Percentiles rank a stretch among this genome's conserved stretches.
These are phyloP conservation scores for Apocheima hispidaria DNA, from an alignment of 2,888 invertebrate genomes.

Conservation along the genomic window DNA sequence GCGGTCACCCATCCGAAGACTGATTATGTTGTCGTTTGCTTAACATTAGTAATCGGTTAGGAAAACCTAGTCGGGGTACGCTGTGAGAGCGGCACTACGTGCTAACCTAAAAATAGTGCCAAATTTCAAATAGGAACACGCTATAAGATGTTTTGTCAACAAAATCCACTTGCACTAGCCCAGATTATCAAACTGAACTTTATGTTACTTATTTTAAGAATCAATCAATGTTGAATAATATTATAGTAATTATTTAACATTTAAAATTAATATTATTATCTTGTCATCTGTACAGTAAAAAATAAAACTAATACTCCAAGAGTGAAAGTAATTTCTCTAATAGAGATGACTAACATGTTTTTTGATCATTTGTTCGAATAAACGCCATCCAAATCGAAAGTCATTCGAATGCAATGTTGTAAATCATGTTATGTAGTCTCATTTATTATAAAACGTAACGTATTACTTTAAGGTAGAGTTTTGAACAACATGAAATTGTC, in stretches of 20 bases:
- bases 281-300: conserved; percentile 10
- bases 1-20: no score
- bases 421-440: conserved; percentile 14
- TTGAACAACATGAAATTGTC: conserved; percentile 9
- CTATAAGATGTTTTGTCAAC: not conserved
- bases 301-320: conserved; percentile 46
- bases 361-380: conserved; percentile 63
- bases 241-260: conserved; percentile 2
- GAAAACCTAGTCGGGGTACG: no score
- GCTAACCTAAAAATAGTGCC: no score
- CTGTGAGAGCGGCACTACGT: no score
- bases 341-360: conserved; percentile 64
- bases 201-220: conserved; percentile 13
- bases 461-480: conserved; percentile 12
- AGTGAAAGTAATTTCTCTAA: conserved; percentile 67
- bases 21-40: no score
- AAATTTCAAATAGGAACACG: not conserved
- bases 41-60: no score
- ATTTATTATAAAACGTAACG: conserved; percentile 13
- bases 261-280: conserved; percentile 9
- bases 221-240: conserved; percentile 4
- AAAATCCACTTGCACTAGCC: not conserved
- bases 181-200: conserved; percentile 4
- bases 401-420: conserved; percentile 35
- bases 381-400: conserved; percentile 58